Evolutionary conservation across 92 coral and sea anemone species (phyloP).

Genomic region (Parazoanthus swiftii): DNA sequence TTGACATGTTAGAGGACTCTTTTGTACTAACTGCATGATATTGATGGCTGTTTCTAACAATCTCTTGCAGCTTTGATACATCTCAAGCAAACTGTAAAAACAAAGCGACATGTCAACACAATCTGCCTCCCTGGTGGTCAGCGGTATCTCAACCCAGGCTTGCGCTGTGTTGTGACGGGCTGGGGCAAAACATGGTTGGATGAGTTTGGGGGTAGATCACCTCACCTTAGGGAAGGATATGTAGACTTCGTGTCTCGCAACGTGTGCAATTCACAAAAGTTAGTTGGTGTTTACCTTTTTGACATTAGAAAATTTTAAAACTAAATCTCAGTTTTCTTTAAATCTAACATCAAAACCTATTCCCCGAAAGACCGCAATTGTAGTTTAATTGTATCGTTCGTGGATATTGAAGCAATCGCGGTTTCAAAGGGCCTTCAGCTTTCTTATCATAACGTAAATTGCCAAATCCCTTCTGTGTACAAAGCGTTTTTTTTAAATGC

Average conservation of each 20-base stretch:
- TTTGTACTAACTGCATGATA: neutral
- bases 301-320: neutral
- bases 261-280: constrained; percentile 80
- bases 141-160: constrained; percentile 71
- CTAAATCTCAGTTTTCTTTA: too few species aligned
- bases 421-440: too few species aligned
- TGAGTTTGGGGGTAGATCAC: constrained; percentile 63
- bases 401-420: too few species aligned
- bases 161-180: constrained; percentile 88
- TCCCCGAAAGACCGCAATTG: too few species aligned
- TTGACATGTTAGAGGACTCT: too few species aligned
- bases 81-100: constrained; percentile 61
- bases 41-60: neutral
- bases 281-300: constrained; percentile 28
- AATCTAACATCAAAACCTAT: too few species aligned
- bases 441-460: too few species aligned
- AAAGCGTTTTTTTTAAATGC: too few species aligned
- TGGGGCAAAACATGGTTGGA: constrained; percentile 96
- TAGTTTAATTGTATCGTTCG: too few species aligned
- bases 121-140: constrained; percentile 79
- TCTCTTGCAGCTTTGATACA: constrained; percentile 75
- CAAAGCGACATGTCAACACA: constrained; percentile 59
- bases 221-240: constrained; percentile 83
- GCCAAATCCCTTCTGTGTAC: too few species aligned
- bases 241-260: constrained; percentile 84